Percentiles rank a stretch among this genome's conserved stretches.
Conservation (phyloP, 2,113 vertebrate species). For the Trematomus loennbergii region DNA sequence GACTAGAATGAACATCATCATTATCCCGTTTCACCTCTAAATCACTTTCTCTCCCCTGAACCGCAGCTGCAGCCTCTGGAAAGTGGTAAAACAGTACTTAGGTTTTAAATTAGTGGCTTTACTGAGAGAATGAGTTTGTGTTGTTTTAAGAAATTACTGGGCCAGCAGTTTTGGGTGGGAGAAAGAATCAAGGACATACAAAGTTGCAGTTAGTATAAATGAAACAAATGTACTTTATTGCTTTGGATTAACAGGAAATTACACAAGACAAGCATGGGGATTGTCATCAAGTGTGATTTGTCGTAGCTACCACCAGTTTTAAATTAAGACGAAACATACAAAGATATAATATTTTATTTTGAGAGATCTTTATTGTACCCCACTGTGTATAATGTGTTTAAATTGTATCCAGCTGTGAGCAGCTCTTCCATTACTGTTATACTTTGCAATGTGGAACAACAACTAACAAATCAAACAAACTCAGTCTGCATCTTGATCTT, state of each 20-base stretch:
- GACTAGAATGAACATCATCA: conserved; percentile 68
- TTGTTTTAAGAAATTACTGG: conserved; percentile 54
- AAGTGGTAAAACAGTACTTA: conserved; percentile 54
- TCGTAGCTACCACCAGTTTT: not conserved
- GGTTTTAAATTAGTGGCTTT: conserved; percentile 64
- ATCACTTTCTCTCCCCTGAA: conserved; percentile 68
- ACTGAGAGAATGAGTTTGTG: conserved; percentile 48
- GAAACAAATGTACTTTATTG: not conserved
- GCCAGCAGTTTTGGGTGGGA: conserved; percentile 33
- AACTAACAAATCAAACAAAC: conserved; percentile 35
- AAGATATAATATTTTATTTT: conserved; percentile 5
- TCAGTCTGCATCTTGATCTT: not conserved
- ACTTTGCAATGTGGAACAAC: conserved; percentile 13
- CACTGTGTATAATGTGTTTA: conserved; percentile 15
- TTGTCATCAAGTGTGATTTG: not conserved
- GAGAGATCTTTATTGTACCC: not conserved
- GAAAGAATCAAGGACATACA: conserved; percentile 1
- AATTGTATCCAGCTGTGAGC: conserved; percentile 34
- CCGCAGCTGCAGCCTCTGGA: conserved; percentile 68
- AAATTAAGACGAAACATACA: not conserved
- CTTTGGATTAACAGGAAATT: not conserved
- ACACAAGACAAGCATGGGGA: not conserved
- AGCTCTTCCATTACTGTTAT: not conserved
- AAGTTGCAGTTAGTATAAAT: not conserved
- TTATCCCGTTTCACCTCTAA: conserved; percentile 71